Base-by-base conservation (phyloP, 2,113 vertebrate species). In the Baryphthengus martii region DNA sequence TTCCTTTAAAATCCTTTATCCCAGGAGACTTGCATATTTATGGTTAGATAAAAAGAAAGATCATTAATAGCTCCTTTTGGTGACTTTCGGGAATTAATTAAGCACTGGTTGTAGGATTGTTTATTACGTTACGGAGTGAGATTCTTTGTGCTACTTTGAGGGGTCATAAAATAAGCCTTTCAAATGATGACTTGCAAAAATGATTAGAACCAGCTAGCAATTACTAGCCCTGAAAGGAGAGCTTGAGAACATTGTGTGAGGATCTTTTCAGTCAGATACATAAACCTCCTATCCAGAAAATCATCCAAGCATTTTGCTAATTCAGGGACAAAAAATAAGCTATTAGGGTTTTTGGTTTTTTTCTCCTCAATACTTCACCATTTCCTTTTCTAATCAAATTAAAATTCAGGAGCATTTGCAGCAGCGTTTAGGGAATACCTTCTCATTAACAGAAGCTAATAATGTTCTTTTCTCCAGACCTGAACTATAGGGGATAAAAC, bases 11-110 rank as follows among this genome's bases (percentile, higher is more conserved):
- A 93, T 85, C 47, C 42, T 89, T 88, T 77, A n/a, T 95, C 96
- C 94, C 93, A 26, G 68, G 95, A 95, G 93, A 87, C 75, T 76
- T 74, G 45, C 53, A 88, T 95, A 55, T 94, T 97, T 96, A 94
- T 35, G 73, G 74, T 75, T 95, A 95, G 95, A 95, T 96, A 96
- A 95, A 97, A 97, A 65, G 75, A 90, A 92, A 97, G 88, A 97
- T 96, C 88, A 96, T 95, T 96, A 97, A 91, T 96, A 94, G 87
- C 83, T 90, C 88, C 79, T 96, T 84, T 84, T 91, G 93, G 91
- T 92, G 93, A 96, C 93, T 94, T 86, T 82, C 70, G 88, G 85
- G 89, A 95, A 97, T 97, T 97, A 97, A 98, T 98, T 97, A 97
- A 96, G 85, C 89, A 86, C 94, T 96, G 94, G 70, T 93, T 95